Evolutionary conservation across 2,797 vertebrate genomes (phyloP), one percentile per base, ranked within the genome.

Genomic region (Takifugu rubripes): DNA sequence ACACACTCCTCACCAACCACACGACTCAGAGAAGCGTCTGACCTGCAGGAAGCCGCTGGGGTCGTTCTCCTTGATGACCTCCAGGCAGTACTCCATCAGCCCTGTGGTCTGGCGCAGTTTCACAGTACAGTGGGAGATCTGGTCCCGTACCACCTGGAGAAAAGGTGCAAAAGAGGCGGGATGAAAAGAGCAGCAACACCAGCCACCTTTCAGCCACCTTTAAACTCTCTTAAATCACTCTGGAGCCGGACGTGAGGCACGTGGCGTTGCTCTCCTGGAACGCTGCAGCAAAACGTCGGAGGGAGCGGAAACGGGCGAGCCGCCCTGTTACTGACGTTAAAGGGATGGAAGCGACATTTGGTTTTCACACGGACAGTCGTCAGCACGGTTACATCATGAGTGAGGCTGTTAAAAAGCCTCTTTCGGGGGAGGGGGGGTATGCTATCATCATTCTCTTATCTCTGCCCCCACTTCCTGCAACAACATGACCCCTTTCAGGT

Each of bases 61-160:
- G 72, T 99, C 96, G 1, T 99, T 99, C 87, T 99, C 97, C 87
- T 99, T 99, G 88, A 99, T 99, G 82, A 99, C 97, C 75, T 99
- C 97, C 86, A 99, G 87, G 60, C 96, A 99, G 77, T 98, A 99
- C 64, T 99, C 97, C 96, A 99, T 99, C 81, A 99, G 89, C 5
- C 97, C 97, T 0, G 97, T 99, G 65, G 97, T 99, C 92, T 99
- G 97, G 49, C 97, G 93, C 82, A 99, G 82, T 82, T 99, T 99
- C 75, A 99, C 96, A 0, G 97, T 98, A 72, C 97, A 99, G 84
- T 98, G 96, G 5, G 95, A 96, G 75, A 98, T 98, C 91, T 99
- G 97, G 77, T 99, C 97, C 56, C 96, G 89, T 26, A 99, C 97
- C 87, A 99, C 96, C 97, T 98, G 78, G 11, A 21, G 45, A 33